A percentile compares a stretch with the other conserved stretches of the same genome.
Conservation (phyloP, 2,888 invertebrate species). For the Acholoe squamosa region DNA sequence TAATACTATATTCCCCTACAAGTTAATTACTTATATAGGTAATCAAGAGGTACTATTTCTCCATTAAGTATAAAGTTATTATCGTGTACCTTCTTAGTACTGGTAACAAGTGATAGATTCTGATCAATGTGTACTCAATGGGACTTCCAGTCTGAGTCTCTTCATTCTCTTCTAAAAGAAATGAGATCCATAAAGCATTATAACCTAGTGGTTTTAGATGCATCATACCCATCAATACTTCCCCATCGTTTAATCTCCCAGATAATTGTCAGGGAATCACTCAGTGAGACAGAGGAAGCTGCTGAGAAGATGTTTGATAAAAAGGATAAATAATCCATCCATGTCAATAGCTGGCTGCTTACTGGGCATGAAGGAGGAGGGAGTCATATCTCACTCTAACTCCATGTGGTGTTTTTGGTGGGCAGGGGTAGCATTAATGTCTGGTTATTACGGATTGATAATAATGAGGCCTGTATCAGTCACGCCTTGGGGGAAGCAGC, state of each 20-base stretch:
- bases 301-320: conserved; percentile 9
- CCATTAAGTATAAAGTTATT: too few relatives aligned
- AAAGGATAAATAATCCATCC: conserved; percentile 19
- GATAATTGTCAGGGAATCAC: conserved; percentile 10
- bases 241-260: not conserved
- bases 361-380: not conserved
- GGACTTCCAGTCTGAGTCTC: too few relatives aligned
- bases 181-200: too few relatives aligned
- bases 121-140: too few relatives aligned
- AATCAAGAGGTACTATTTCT: too few relatives aligned
- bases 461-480: not conserved
- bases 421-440: not conserved
- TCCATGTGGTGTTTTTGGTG: not conserved
- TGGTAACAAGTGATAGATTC: too few relatives aligned
- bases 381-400: not conserved
- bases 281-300: not conserved
- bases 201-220: not conserved
- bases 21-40: too few relatives aligned
- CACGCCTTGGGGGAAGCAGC: not conserved
- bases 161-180: too few relatives aligned
- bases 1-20: too few relatives aligned
- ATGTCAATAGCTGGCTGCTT: not conserved
- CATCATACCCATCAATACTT: not conserved
- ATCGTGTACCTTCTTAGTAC: too few relatives aligned
- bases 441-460: conserved; percentile 21